phyloP scores from a whole-genome alignment of 2,113 vertebrate genomes.

The Ifrita kowaldi region DNA sequence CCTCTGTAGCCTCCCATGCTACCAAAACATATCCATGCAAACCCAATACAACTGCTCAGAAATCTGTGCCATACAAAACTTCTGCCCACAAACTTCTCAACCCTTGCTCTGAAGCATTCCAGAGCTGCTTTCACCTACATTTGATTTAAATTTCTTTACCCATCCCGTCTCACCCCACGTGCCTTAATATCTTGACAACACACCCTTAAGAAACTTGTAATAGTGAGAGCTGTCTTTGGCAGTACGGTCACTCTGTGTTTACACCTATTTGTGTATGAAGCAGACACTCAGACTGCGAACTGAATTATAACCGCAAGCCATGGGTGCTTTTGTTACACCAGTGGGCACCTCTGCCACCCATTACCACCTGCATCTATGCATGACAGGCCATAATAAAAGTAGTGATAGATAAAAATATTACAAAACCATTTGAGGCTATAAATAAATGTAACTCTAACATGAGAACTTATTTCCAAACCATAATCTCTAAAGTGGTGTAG shows the following conservation, averaged over 20 bases:
- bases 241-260: neutral
- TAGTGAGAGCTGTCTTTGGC: neutral
- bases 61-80: neutral
- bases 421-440: neutral
- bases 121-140: neutral
- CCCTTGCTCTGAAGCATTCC: neutral
- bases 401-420: neutral
- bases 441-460: neutral
- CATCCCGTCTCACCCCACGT: neutral
- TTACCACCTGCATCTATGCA: neutral
- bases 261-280: neutral
- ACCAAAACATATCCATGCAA: neutral
- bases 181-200: neutral
- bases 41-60: neutral
- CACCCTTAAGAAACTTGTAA: neutral
- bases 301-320: neutral
- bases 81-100: neutral
- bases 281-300: neutral
- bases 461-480: neutral
- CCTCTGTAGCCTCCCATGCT: neutral
- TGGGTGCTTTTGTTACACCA: neutral
- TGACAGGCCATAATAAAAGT: neutral
- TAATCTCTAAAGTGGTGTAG: rapidly evolving
- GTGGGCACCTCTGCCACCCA: neutral
- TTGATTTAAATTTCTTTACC: neutral